Percentiles rank a stretch among this genome's conserved stretches.
These are phyloP conservation scores for Bicyclus anynana DNA, from an alignment of 1,140 invertebrate genomes.

Conservation along the genomic window DNA sequence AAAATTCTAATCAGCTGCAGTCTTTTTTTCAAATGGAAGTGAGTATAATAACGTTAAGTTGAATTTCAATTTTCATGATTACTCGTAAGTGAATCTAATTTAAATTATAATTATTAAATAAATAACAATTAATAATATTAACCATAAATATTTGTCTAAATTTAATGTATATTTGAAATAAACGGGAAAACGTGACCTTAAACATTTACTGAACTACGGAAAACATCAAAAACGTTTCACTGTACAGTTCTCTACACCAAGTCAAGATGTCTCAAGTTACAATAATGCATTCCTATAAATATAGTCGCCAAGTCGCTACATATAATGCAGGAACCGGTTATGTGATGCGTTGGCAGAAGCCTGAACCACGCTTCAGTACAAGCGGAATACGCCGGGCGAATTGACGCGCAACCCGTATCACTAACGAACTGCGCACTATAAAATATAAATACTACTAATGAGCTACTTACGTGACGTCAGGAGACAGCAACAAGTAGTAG, in stretches of 20 bases:
- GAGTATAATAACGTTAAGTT: too few species aligned
- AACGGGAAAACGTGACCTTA: too few species aligned
- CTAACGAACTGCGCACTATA: background rate
- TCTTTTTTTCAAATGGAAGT: too few species aligned
- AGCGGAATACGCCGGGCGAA: constrained; percentile 12
- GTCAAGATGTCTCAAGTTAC: background rate
- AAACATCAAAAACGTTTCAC: background rate
- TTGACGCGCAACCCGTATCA: constrained; percentile 15
- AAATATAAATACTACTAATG: constrained; percentile 2
- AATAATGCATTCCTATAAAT: background rate
- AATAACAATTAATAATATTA: too few species aligned
- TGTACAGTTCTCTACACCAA: background rate
- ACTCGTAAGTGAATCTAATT: too few species aligned
- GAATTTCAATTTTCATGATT: too few species aligned
- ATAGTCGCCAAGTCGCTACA: background rate
- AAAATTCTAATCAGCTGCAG: too few species aligned
- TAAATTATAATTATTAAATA: too few species aligned
- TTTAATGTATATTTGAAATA: too few species aligned
- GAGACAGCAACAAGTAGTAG: constrained; percentile 12
- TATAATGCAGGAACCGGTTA: constrained; percentile 19
- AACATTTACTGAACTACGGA: background rate
- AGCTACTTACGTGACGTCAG: constrained; percentile 15
- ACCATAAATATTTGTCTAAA: too few species aligned
- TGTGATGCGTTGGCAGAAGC: constrained; percentile 3
- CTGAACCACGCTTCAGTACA: constrained; percentile 16